Base-by-base conservation (phyloP, 2,797 vertebrate genomes). In the Meda fulgida region DNA sequence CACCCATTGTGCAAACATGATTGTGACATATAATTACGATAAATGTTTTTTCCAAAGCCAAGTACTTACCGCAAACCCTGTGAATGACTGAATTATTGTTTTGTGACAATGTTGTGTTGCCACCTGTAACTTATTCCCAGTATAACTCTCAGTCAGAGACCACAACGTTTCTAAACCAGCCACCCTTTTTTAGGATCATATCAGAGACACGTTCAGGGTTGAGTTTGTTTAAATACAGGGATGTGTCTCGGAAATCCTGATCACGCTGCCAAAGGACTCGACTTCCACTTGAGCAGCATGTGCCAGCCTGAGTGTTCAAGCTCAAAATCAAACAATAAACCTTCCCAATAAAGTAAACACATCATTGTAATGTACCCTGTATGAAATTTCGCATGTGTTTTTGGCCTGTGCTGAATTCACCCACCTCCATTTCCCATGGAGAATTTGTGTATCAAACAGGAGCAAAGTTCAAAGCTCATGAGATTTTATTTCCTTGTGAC, bases 401-500 rank as follows among this genome's bases (percentile, higher is more conserved):
- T 58, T 58, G 16, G 48, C 36, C 18, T 14, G 2, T n/a, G 21
- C 48, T 51, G 14, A 26, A 26, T 60, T 81, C 36, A 72, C 2
- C 46, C 43, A 82, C 26, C 38, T 46, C 19, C 11, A 66, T 43
- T 71, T 76, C 43, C 26, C 40, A 58, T 83, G 40, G 29, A 66
- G 19, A 18, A 63, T 83, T 75, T 83, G 67, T 26, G 26, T 80
- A 40, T 69, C 46, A 69, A 75, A 80, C 63, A 51, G 77, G 84
- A 83, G 81, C 84, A 81, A 88, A 88, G 87, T 83, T 86, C 84
- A 84, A 66, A 58, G 26, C 76, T 77, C 53, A 46, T 46, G 16
- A 72, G 31, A 78, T 69, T 43, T 38, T 76, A 84, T 71, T 85
- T 87, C 83, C 83, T 58, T 34, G 31, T 79, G 29, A 66, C 73